A percentile compares a stretch with the other conserved stretches of the same genome.
Conservation (phyloP, 2,888 invertebrate species). For the Didymodactylos carnosus region DNA sequence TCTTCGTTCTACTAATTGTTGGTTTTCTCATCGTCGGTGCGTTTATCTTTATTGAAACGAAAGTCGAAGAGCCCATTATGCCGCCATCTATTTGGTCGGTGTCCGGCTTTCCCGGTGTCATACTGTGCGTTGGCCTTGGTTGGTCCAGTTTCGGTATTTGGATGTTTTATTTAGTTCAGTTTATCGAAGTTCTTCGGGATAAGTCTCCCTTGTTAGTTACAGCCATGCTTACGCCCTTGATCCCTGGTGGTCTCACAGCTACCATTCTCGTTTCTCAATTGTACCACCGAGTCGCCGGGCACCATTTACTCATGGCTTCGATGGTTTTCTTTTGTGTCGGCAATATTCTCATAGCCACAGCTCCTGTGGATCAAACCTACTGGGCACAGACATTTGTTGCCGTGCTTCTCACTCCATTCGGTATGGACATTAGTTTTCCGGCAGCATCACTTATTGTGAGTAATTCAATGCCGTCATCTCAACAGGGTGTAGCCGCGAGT, state of each 20-base stretch:
- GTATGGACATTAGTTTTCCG: not conserved
- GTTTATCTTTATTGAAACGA: not conserved
- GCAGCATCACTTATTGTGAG: not conserved
- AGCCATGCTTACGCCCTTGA: not conserved
- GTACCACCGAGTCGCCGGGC: not conserved
- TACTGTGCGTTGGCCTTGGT: not conserved
- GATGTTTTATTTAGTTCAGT: not conserved
- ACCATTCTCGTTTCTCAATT: not conserved
- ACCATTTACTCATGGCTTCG: not conserved
- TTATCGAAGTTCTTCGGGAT: not conserved
- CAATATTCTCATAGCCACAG: not conserved
- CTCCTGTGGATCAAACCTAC: not conserved
- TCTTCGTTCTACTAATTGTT: not conserved
- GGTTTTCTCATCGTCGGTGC: not conserved
- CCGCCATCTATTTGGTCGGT: not conserved
- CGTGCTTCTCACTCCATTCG: not conserved
- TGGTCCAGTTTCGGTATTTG: not conserved
- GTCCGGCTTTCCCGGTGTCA: not conserved
- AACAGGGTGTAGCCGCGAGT: not conserved
- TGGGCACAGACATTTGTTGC: not conserved
- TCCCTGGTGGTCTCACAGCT: not conserved
- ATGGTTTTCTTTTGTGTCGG: not conserved
- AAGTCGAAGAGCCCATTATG: not conserved
- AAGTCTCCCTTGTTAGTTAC: not conserved
- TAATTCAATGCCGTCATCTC: not conserved